Percentiles rank a stretch among this genome's conserved stretches.
phyloP scores from a whole-genome alignment of 2,888 invertebrate genomes.

The Coelopa pilipes region DNA sequence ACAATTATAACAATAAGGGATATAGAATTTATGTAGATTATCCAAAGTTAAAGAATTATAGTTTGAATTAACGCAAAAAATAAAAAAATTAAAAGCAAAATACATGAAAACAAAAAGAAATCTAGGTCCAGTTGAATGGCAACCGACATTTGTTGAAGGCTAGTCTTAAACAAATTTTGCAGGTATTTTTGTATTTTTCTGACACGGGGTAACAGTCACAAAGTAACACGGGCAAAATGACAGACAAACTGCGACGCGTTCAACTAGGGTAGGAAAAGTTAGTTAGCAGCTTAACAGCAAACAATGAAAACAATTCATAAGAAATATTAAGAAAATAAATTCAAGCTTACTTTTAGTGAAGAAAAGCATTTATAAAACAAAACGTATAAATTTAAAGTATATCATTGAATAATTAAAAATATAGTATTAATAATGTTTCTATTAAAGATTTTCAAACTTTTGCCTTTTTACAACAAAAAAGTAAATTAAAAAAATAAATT shows the following conservation, averaged over 20 bases:
- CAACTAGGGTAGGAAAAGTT: slow-evolving; percentile 9
- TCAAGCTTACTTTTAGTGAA: slow-evolving; percentile 9
- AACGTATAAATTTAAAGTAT: slow-evolving; percentile 32
- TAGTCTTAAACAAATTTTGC: slow-evolving; percentile 22
- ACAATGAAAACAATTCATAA: slow-evolving; percentile 14
- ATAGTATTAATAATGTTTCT: slow-evolving; percentile 17
- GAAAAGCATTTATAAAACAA: slow-evolving; percentile 35
- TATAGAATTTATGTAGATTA: neutral
- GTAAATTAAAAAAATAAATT: too few relatives aligned
- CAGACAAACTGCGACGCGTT: neutral
- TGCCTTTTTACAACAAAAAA: slow-evolving; percentile 30
- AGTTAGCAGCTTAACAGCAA: slow-evolving; percentile 29
- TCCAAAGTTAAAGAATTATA: neutral
- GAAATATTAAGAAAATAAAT: neutral
- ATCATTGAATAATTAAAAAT: slow-evolving; percentile 2
- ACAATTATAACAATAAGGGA: neutral
- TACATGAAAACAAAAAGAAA: slow-evolving; percentile 4
- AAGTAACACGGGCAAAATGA: slow-evolving; percentile 15
- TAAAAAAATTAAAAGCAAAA: slow-evolving; percentile 13
- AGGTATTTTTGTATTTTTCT: slow-evolving; percentile 40
- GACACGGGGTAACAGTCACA: slow-evolving; percentile 15
- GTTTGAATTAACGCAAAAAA: slow-evolving; percentile 13
- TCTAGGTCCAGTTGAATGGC: too few relatives aligned
- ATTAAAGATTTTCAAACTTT: slow-evolving; percentile 27
- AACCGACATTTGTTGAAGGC: neutral